Evolutionary conservation across 37 sponge, comb jelly and placozoan genomes (phyloP).

Genomic region (Axinella damicornis): DNA sequence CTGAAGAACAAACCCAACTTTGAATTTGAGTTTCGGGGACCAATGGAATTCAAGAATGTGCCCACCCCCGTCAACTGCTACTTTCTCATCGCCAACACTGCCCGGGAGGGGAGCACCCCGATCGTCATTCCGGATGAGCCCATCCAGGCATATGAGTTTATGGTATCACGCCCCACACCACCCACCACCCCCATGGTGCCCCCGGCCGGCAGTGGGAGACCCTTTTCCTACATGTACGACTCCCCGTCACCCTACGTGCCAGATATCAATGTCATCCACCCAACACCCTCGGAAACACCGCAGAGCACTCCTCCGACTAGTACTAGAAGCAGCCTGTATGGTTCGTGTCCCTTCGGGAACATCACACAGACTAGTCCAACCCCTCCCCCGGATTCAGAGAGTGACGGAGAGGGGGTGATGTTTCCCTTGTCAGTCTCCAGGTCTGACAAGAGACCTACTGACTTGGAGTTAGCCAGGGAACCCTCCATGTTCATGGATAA

Average conservation of each 20-base stretch:
- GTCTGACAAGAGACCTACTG: too few species aligned
- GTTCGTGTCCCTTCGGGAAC: too few species aligned
- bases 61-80: conserved; percentile 67
- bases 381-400: too few species aligned
- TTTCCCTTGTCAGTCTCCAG: too few species aligned
- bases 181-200: conserved; percentile 21
- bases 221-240: not conserved
- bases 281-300: conserved; percentile 20
- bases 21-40: conserved; percentile 65
- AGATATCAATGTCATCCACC: conserved; percentile 38
- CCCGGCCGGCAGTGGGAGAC: too few species aligned
- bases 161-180: conserved; percentile 23
- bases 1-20: conserved; percentile 71
- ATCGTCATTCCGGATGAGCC: conserved; percentile 44
- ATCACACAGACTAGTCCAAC: too few species aligned
- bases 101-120: conserved; percentile 19
- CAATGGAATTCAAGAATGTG: conserved; percentile 83
- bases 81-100: conserved; percentile 69
- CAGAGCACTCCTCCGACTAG: conserved; percentile 12
- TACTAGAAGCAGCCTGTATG: not conserved
- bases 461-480: too few species aligned
- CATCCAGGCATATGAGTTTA: conserved; percentile 24
- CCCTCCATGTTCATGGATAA: not conserved
- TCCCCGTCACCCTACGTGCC: not conserved
- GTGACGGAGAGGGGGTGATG: too few species aligned